Percentiles rank a stretch among this genome's conserved stretches.
These are phyloP conservation scores for Rhodeus uyekii DNA, from an alignment of 2,797 vertebrate species.

Conservation along the genomic window DNA sequence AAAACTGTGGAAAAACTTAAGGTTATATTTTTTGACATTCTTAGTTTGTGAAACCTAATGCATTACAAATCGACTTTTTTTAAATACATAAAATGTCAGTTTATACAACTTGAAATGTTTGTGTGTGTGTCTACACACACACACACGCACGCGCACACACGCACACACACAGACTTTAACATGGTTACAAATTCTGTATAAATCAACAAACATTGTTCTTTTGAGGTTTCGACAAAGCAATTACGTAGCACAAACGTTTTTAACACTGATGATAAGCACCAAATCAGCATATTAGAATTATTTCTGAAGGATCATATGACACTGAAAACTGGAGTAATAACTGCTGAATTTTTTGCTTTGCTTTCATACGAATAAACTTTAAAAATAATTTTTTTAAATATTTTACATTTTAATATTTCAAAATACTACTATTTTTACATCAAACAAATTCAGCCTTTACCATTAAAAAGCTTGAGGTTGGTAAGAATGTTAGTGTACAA, in stretches of 20 bases:
- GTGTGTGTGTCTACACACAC: too few species aligned
- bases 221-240: neutral
- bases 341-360: neutral
- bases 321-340: neutral
- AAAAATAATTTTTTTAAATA: neutral
- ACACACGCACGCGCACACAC: too few species aligned
- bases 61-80: neutral
- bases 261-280: neutral
- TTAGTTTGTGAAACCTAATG: neutral
- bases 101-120: too few species aligned
- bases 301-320: neutral
- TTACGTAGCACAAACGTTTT: neutral
- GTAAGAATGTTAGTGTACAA: neutral
- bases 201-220: neutral
- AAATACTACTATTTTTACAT: neutral
- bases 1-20: neutral
- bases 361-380: neutral
- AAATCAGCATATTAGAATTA: neutral
- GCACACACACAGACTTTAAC: too few species aligned
- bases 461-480: too few species aligned
- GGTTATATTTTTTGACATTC: neutral
- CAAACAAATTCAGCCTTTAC: neutral
- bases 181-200: neutral
- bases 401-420: neutral
- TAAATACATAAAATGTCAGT: too few species aligned